A percentile compares a stretch with the other conserved stretches of the same genome.
Evolutionary conservation across 23 tunicate genomes (phyloP).

Genomic region (Trididemnum clinides): DNA sequence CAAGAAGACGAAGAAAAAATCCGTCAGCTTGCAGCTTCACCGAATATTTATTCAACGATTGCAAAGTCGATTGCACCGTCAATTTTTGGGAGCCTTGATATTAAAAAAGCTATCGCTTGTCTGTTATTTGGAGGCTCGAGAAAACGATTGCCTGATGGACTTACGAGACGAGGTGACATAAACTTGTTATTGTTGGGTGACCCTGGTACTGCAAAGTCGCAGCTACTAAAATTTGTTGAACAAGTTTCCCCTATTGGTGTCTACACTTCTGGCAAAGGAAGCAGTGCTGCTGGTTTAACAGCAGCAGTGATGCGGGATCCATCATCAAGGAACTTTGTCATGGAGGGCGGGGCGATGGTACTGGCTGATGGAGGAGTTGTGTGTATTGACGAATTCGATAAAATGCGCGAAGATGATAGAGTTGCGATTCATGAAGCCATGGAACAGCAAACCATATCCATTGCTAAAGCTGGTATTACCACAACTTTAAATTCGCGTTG

Average conservation of each 20-base stretch:
- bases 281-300: conserved; percentile 99
- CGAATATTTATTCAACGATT: conserved; percentile 84
- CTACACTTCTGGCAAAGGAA: conserved; percentile 99
- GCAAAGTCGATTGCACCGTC: conserved; percentile 97
- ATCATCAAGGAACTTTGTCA: conserved; percentile 67
- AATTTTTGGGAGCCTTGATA: conserved; percentile 92
- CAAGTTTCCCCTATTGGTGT: conserved; percentile 96
- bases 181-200: conserved; percentile 91
- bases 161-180: conserved; percentile 95
- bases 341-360: conserved; percentile 99
- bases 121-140: conserved; percentile 97
- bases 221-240: conserved; percentile 95
- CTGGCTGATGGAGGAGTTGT: conserved; percentile 99
- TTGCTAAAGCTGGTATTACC: conserved; percentile 97
- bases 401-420: conserved; percentile 98
- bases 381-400: conserved; percentile 99
- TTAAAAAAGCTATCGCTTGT: conserved; percentile 91
- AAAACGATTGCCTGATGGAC: conserved; percentile 95
- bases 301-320: conserved; percentile 99
- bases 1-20: conserved; percentile 91
- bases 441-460: conserved; percentile 99
- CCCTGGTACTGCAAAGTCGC: conserved; percentile 99
- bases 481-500: conserved; percentile 95
- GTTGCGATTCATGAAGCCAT: conserved; percentile 99
- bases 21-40: conserved; percentile 77